phyloP scores from a whole-genome alignment of 2,113 vertebrate genomes.

The Mormyrus lacerda region DNA sequence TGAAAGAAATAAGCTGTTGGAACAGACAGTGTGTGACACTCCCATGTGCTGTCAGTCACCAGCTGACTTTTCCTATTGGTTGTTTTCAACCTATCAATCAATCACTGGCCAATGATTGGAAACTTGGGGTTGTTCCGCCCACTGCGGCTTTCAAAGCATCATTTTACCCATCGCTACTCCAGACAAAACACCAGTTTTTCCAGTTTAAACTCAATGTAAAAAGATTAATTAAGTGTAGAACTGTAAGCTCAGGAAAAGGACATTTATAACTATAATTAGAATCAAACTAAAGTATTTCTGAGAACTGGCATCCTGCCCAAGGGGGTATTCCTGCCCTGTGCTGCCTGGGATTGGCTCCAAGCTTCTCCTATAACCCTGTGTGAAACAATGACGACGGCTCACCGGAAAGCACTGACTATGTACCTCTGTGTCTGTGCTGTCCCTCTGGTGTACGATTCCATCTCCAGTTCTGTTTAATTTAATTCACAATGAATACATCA shows the following conservation, averaged over 20 bases:
- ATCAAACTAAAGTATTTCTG: neutral
- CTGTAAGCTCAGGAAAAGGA: neutral
- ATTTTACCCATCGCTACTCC: neutral
- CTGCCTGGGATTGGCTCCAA: neutral
- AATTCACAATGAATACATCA: neutral
- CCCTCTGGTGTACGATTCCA: neutral
- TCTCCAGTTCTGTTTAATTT: neutral
- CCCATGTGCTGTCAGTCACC: neutral
- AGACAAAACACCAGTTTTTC: neutral
- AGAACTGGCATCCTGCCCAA: neutral
- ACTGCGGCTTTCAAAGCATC: neutral
- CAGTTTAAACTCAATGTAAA: neutral
- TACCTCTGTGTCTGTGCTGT: neutral
- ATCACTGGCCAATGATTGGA: neutral
- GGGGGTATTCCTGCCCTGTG: neutral
- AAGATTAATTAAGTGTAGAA: neutral
- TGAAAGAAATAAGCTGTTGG: neutral
- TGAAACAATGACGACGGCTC: neutral
- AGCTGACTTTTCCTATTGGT: neutral
- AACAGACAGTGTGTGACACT: neutral
- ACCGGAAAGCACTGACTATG: neutral
- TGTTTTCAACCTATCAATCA: neutral
- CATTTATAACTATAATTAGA: neutral
- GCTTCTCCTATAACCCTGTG: neutral
- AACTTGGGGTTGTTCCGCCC: neutral